Base-by-base conservation (phyloP, 2,113 vertebrate species). In the Perca schrenkii region DNA sequence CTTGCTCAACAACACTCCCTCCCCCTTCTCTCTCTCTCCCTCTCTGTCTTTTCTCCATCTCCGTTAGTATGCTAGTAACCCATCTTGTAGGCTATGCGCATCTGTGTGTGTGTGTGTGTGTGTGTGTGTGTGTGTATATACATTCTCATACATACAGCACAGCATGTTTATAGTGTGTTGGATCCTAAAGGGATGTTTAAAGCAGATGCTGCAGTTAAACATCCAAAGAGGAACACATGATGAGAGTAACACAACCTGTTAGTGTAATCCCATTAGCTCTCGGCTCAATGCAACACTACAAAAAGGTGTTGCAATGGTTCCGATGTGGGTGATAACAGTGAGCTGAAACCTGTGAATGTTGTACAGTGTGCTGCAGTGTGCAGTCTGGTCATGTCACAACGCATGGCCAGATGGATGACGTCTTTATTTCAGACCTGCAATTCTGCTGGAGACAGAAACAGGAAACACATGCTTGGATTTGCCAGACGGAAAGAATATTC, bases 71-170 rank as follows among this genome's bases (percentile, higher is more conserved):
- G 19, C 50, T 53, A 34, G 50, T 60, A 78, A 47, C 60, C 31
- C 28, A 63, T 75, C 69, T 68, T 82, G 53, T 49, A 43, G 40
- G 40, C 40, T 43, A 43, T 66, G 79, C 56, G 49, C 76, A 67
- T 80, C 67, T 80, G 22, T 28, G 28, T 28, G 28, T 28, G 28
- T 52, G 25, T 67, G 25, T 31, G 46, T 31, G 31, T 62, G 57
- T 60, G 57, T 60, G 25, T 60, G 57, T 57, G 54, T 57, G n/a
- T 61, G 58, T n/a, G 53, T 54, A 8, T 22, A 22, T 13, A 21
- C 25, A 61, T 60, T 31, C 25, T 34, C 19, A 11, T 61, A 61
- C 19, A 36, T 19, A 3, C 3, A 36, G 31, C 58, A 17, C 40
- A 43, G 34, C 34, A 1, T 34, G 34, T 34, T 34, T 34, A 34